These are phyloP conservation scores for Eolophus roseicapilla DNA, from an alignment of 2,113 vertebrate genomes.

Conservation along the genomic window DNA sequence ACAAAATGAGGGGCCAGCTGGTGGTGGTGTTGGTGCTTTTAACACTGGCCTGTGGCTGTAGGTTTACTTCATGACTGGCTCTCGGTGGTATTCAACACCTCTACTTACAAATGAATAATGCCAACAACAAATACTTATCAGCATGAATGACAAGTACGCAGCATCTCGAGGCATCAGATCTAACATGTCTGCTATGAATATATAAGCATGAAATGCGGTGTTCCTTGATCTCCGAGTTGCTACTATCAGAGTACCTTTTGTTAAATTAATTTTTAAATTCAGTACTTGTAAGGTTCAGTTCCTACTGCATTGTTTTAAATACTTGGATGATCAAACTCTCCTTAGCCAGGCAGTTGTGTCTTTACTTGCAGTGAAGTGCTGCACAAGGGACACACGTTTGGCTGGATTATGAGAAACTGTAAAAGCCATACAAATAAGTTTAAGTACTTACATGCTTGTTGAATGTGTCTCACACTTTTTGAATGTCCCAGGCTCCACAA, in stretches of 20 bases:
- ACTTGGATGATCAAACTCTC: neutral
- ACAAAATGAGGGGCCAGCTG: neutral
- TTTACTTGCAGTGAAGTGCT: neutral
- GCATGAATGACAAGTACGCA: accelerated
- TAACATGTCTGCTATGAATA: neutral
- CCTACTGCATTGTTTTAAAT: neutral
- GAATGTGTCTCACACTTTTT: neutral
- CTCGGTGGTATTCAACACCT: neutral
- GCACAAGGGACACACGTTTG: accelerated
- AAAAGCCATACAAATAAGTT: neutral
- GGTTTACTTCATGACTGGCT: neutral
- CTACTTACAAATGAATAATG: neutral
- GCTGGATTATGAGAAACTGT: neutral
- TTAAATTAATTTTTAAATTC: neutral
- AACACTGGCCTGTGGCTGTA: neutral
- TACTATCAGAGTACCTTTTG: neutral
- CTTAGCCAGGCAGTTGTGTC: neutral
- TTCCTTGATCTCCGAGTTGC: neutral
- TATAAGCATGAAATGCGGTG: neutral
- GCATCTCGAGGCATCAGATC: neutral
- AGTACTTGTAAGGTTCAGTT: neutral
- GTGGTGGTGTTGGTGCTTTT: neutral
- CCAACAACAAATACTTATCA: neutral
- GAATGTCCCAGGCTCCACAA: neutral
- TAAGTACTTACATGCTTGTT: neutral